phyloP scores from a whole-genome alignment of 2,113 vertebrate species.

The Ictidomys tridecemlineatus region DNA sequence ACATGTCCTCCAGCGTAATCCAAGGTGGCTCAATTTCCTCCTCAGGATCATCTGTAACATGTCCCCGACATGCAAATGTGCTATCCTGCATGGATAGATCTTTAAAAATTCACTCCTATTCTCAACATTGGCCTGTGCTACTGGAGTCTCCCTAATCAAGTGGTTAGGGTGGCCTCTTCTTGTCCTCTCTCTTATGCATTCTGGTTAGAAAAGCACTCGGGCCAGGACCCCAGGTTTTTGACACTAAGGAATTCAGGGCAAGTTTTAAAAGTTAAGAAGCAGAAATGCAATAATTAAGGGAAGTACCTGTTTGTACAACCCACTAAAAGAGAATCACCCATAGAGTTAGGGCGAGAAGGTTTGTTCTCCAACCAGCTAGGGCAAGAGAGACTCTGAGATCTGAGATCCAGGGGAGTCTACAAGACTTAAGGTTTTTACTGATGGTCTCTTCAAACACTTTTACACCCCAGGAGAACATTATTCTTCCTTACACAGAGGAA shows the following conservation, averaged over 20 bases:
- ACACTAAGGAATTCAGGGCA: neutral
- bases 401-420: fast-evolving
- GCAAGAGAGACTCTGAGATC: neutral
- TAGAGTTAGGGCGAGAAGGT: neutral
- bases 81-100: neutral
- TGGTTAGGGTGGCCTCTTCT: neutral
- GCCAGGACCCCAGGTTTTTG: neutral
- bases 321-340: too few relatives aligned
- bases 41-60: neutral
- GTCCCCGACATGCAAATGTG: too few relatives aligned
- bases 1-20: neutral
- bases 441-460: neutral
- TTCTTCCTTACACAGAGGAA: neutral
- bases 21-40: neutral
- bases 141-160: neutral
- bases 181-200: neutral
- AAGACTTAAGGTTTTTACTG: neutral
- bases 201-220: neutral
- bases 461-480: neutral
- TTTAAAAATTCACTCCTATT: neutral
- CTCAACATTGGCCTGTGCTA: fast-evolving
- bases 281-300: neutral
- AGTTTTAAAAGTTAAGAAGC: neutral
- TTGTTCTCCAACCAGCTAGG: too few relatives aligned
- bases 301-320: neutral